phyloP scores from a whole-genome alignment of 30 jellyfish, hydroid and myxozoan species.

The Turritopsis dohrnii region DNA sequence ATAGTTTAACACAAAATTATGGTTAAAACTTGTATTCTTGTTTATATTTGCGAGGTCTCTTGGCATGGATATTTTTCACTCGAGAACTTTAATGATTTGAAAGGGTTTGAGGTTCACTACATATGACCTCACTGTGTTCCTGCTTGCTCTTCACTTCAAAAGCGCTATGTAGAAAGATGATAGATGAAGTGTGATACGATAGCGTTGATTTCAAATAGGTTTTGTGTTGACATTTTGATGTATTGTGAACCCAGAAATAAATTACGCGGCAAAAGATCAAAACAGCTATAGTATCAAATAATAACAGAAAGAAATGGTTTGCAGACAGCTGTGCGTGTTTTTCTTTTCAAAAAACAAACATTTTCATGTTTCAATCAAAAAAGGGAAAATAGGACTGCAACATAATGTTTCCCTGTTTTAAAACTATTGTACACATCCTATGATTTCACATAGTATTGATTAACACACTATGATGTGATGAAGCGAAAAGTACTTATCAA shows the following conservation, averaged over 20 bases:
- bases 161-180: background rate
- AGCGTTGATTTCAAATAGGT: background rate
- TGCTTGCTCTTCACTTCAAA: background rate
- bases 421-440: background rate
- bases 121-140: background rate
- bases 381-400: background rate
- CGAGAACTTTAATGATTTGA: background rate
- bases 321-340: background rate
- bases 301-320: background rate
- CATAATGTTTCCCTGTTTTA: background rate
- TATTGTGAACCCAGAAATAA: background rate
- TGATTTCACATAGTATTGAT: background rate
- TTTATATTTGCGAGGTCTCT: no score
- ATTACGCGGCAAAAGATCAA: background rate
- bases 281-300: background rate
- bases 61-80: background rate
- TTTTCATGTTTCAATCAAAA: background rate
- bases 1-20: no score
- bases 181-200: background rate
- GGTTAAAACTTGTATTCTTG: no score
- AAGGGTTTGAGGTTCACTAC: background rate
- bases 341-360: background rate
- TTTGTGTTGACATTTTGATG: background rate
- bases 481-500: background rate
- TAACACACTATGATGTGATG: background rate